A percentile compares a stretch with the other conserved stretches of the same genome.
These are phyloP conservation scores for Buceros bicornis DNA, from an alignment of 2,797 vertebrate species.

Conservation along the genomic window DNA sequence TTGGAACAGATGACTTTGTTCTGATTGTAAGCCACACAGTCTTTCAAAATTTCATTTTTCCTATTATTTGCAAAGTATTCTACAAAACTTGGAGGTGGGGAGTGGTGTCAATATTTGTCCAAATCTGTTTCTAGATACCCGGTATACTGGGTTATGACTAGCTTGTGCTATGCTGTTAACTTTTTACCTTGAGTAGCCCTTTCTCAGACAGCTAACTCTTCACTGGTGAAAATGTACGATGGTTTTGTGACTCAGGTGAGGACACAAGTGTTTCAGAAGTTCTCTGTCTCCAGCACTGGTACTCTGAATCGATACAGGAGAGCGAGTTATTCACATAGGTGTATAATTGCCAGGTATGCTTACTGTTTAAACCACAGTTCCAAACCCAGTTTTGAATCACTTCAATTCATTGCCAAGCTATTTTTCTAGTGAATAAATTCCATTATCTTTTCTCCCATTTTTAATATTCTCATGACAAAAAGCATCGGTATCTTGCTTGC, in stretches of 20 bases:
- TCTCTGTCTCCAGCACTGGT: neutral
- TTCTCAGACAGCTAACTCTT: neutral
- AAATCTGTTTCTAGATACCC: neutral
- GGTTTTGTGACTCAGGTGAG: neutral
- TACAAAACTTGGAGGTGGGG: neutral
- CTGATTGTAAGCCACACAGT: neutral
- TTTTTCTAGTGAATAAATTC: constrained; percentile 57
- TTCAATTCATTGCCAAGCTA: neutral
- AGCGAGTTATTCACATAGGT: neutral
- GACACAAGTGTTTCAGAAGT: neutral
- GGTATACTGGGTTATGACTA: neutral
- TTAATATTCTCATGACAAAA: constrained; percentile 54
- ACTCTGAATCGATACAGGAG: neutral
- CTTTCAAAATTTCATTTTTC: neutral
- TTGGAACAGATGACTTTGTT: neutral
- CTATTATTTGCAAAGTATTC: neutral
- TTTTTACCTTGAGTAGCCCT: neutral
- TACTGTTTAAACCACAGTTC: neutral
- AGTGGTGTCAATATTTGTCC: accelerated
- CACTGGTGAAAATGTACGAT: neutral
- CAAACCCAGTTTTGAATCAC: neutral
- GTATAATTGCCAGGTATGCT: neutral
- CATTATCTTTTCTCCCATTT: constrained; percentile 44
- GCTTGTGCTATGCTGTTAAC: neutral
- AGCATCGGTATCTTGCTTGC: constrained; percentile 71